phyloP scores from a whole-genome alignment of 1,140 invertebrate genomes.

The Drosophila serrata region DNA sequence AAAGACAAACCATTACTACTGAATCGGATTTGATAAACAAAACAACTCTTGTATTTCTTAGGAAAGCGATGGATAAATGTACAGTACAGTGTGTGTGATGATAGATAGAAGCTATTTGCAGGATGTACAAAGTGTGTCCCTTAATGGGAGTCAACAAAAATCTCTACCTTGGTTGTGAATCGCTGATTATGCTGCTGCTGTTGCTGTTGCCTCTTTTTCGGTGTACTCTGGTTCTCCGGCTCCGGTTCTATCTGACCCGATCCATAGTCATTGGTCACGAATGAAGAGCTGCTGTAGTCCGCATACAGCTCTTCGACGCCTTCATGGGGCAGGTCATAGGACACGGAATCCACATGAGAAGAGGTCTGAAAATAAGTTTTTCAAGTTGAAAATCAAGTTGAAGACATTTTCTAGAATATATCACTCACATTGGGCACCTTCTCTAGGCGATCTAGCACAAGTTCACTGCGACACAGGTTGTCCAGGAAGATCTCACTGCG shows the following conservation, averaged over 20 bases:
- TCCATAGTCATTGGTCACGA: conserved; percentile 50
- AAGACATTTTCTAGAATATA: background rate
- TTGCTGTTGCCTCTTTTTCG: conserved; percentile 64
- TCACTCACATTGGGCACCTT: conserved; percentile 76
- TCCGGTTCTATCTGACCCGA: conserved; percentile 61
- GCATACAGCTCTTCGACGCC: conserved; percentile 25
- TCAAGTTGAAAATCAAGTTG: background rate
- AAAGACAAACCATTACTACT: conserved; percentile 53
- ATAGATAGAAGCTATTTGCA: conserved; percentile 26
- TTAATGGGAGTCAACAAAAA: conserved; percentile 82
- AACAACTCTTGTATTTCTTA: conserved; percentile 54
- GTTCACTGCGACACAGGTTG: conserved; percentile 76
- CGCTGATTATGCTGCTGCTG: conserved; percentile 53
- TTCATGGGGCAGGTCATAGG: conserved; percentile 76
- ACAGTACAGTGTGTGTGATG: conserved; percentile 26
- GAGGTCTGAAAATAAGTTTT: conserved; percentile 22
- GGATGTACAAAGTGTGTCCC: conserved; percentile 5
- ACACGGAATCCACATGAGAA: conserved; percentile 58
- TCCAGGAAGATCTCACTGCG: conserved; percentile 81
- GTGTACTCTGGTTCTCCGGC: conserved; percentile 74
- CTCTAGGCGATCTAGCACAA: conserved; percentile 63
- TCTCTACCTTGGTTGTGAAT: conserved; percentile 83
- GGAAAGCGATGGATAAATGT: conserved; percentile 7
- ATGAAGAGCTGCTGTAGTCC: conserved; percentile 40
- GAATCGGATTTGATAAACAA: conserved; percentile 30